Percentiles rank a stretch among this genome's conserved stretches.
These are phyloP conservation scores for Hypolimnas misippus DNA, from an alignment of 2,888 invertebrate genomes.

Conservation along the genomic window DNA sequence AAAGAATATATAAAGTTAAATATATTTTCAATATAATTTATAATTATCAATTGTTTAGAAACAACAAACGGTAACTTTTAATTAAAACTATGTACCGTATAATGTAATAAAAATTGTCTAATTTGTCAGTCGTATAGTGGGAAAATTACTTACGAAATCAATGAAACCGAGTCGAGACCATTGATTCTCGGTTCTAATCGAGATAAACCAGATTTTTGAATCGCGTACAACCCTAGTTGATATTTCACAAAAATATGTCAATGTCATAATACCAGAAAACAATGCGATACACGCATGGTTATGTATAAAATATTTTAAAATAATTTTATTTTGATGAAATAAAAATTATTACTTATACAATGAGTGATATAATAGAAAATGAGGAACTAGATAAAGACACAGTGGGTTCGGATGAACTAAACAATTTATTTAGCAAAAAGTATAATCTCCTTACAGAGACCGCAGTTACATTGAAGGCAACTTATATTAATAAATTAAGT, in stretches of 20 bases:
- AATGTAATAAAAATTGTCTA: too few relatives aligned
- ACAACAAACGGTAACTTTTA: too few relatives aligned
- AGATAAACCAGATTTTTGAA: too few relatives aligned
- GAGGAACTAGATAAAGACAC: constrained; percentile 70
- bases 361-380: constrained; percentile 71
- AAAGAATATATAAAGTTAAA: too few relatives aligned
- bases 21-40: too few relatives aligned
- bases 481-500: constrained; percentile 85
- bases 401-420: constrained; percentile 56
- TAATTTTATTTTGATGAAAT: constrained; percentile 1
- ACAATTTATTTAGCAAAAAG: constrained; percentile 63
- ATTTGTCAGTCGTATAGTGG: too few relatives aligned
- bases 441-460: constrained; percentile 75
- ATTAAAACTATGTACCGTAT: too few relatives aligned
- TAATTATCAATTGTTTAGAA: too few relatives aligned
- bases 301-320: neutral
- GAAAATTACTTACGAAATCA: too few relatives aligned
- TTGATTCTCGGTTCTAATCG: too few relatives aligned
- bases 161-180: too few relatives aligned
- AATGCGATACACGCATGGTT: neutral
- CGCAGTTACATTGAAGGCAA: constrained; percentile 77
- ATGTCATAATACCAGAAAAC: constrained; percentile 10
- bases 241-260: neutral
- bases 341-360: constrained; percentile 42
- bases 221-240: too few relatives aligned